Evolutionary conservation across 1,140 invertebrate species (phyloP).

Genomic region (Rhopalosiphum padi): DNA sequence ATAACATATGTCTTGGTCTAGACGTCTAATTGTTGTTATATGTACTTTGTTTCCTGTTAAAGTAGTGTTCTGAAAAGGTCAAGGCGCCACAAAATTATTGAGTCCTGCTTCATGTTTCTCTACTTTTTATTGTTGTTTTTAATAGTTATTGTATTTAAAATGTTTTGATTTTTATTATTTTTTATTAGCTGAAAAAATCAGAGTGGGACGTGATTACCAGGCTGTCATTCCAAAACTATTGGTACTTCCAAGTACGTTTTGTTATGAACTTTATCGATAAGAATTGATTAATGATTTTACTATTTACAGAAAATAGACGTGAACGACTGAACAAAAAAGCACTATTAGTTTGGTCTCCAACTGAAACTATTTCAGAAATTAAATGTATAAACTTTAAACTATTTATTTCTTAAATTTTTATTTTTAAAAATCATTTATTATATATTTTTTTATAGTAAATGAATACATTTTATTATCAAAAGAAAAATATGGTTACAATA

Average conservation of each 20-base stretch:
- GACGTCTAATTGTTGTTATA: background rate
- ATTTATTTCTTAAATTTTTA: background rate
- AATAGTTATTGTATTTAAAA: background rate
- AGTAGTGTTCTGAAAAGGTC: constrained; percentile 29
- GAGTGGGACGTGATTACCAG: constrained; percentile 93
- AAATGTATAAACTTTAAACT: constrained; percentile 69
- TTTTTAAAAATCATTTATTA: background rate
- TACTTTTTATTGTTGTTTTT: background rate
- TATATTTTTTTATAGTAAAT: constrained; percentile 76
- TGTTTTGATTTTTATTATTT: constrained; percentile 26
- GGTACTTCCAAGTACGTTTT: constrained; percentile 28
- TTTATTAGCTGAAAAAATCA: constrained; percentile 84
- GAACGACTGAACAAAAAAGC: constrained; percentile 79
- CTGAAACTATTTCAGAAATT: constrained; percentile 81
- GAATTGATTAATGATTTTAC: constrained; percentile 22
- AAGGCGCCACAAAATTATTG: background rate
- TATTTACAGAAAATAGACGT: constrained; percentile 67
- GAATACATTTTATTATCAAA: constrained; percentile 94
- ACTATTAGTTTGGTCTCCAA: constrained; percentile 94
- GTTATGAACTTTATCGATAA: background rate
- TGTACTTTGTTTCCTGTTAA: background rate
- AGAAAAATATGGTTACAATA: constrained; percentile 97
- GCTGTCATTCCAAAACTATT: constrained; percentile 83
- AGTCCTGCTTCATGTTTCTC: background rate
- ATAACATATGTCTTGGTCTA: background rate